Percentiles rank a stretch among this genome's conserved stretches.
Conservation (phyloP, 2,888 invertebrate genomes). For the Calliscelio sp. region DNA sequence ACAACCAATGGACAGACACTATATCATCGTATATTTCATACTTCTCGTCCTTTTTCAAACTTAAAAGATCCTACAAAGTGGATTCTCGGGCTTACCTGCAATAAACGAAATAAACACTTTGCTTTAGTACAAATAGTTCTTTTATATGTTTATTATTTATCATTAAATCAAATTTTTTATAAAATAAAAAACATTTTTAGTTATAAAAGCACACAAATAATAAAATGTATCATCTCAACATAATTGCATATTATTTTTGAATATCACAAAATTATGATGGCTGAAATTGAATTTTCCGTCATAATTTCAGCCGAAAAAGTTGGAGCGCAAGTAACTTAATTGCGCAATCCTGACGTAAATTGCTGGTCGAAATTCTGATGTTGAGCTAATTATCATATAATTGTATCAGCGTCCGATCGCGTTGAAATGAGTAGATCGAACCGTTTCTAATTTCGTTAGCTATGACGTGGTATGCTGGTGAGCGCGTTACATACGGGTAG, state of each 20-base stretch:
- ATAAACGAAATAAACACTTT: slow-evolving; percentile 47
- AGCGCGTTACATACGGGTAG: slow-evolving; percentile 52
- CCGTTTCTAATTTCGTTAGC: slow-evolving; percentile 59
- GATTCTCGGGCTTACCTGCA: slow-evolving; percentile 58
- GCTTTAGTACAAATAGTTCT: slow-evolving; percentile 22
- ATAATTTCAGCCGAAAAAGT: not conserved
- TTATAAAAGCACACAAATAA: no score
- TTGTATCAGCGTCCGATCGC: slow-evolving; percentile 55
- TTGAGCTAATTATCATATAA: slow-evolving; percentile 64
- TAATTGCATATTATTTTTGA: no score
- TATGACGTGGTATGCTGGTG: slow-evolving; percentile 27
- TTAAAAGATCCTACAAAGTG: slow-evolving; percentile 30
- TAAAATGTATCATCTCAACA: no score
- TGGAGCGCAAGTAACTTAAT: slow-evolving; percentile 26
- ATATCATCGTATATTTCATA: slow-evolving; percentile 37
- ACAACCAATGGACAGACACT: slow-evolving; percentile 16
- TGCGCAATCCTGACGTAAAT: slow-evolving; percentile 34
- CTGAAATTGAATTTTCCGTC: no score
- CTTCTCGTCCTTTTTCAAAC: slow-evolving; percentile 35
- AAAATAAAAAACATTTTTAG: no score
- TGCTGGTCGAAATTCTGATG: slow-evolving; percentile 47
- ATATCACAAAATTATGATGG: no score
- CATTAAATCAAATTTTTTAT: not conserved
- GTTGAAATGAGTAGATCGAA: slow-evolving; percentile 55
- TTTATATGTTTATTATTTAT: not conserved